Conservation (phyloP, 2,113 vertebrate genomes). For the Anolis carolinensis region DNA sequence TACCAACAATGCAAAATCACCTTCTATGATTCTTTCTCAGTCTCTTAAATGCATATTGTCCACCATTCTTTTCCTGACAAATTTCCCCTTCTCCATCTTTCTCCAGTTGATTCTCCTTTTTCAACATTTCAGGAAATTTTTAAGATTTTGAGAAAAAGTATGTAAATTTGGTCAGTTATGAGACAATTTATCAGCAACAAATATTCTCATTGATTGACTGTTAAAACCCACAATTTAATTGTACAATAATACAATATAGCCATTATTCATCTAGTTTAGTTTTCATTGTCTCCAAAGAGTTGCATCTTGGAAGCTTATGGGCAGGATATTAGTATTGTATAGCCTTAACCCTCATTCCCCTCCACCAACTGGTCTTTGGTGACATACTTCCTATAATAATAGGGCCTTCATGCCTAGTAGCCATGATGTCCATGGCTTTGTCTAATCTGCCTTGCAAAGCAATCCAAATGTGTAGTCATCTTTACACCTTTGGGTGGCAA, state of each 20-base stretch:
- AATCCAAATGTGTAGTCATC: not conserved
- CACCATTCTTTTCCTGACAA: no score
- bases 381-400: not conserved
- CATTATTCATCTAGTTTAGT: not conserved
- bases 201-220: not conserved
- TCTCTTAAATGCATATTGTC: no score
- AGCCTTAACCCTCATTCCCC: not conserved
- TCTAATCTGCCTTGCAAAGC: not conserved
- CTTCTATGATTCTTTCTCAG: no score
- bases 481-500: not conserved
- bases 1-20: no score
- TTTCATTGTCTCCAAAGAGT: not conserved
- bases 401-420: not conserved
- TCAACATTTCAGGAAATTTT: no score
- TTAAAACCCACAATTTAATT: not conserved
- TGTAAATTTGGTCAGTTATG: not conserved
- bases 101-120: no score
- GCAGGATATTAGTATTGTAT: not conserved
- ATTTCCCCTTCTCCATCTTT: no score
- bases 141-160: not conserved
- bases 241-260: not conserved
- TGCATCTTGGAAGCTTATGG: not conserved
- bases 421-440: not conserved
- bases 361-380: not conserved
- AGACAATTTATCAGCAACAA: not conserved